A percentile compares a stretch with the other conserved stretches of the same genome.
phyloP scores from a whole-genome alignment of 2,797 vertebrate genomes.

The Tangara arthus region DNA sequence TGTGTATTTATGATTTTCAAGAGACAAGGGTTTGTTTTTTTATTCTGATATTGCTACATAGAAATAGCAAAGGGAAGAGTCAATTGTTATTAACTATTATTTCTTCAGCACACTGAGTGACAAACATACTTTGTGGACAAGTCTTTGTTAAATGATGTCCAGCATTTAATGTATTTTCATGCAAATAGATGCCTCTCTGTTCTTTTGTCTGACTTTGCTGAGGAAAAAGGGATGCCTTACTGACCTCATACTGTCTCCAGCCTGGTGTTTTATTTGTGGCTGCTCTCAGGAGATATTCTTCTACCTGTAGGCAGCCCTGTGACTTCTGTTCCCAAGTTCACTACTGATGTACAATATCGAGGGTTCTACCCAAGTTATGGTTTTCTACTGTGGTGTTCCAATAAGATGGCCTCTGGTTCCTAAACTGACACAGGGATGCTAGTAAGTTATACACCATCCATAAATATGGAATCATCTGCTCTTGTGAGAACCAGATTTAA shows the following conservation, averaged over 20 bases:
- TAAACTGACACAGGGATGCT: background rate
- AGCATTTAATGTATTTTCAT: background rate
- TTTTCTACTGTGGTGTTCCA: background rate
- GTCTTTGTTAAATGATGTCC: background rate
- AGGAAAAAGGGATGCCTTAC: background rate
- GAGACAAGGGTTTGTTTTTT: background rate
- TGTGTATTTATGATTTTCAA: conserved; percentile 1
- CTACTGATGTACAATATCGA: background rate
- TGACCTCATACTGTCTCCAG: background rate
- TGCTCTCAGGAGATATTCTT: background rate
- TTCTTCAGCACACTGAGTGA: background rate
- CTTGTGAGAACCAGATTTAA: background rate
- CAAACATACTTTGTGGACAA: background rate
- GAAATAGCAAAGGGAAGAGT: background rate
- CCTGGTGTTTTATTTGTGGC: background rate
- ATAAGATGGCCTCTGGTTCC: background rate
- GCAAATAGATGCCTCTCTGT: background rate
- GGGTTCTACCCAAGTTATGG: background rate
- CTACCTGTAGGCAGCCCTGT: background rate
- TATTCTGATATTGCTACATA: background rate
- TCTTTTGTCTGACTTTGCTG: background rate
- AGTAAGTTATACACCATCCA: background rate
- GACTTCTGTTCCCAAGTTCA: background rate
- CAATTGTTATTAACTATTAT: background rate
- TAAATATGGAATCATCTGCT: background rate